Evolutionary conservation across 2,888 invertebrate species (phyloP).

Genomic region (Drosophila sordidula): DNA sequence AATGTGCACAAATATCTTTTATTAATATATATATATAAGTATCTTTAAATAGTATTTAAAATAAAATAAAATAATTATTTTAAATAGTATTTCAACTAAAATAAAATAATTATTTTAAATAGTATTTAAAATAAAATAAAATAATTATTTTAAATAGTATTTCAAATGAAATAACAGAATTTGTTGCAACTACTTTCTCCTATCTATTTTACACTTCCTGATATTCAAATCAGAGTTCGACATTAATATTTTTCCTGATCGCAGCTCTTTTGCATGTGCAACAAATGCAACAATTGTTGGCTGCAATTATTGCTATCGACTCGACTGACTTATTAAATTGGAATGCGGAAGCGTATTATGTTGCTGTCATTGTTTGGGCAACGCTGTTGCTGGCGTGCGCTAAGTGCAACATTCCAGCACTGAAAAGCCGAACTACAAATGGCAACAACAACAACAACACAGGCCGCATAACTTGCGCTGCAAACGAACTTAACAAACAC

Average conservation of each 20-base stretch:
- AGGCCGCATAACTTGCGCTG: slow-evolving; percentile 21
- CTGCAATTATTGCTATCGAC: slow-evolving; percentile 33
- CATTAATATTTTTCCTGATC: neutral
- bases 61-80: no score
- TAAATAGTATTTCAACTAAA: no score
- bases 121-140: no score
- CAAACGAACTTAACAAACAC: slow-evolving; percentile 47
- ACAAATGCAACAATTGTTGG: slow-evolving; percentile 5
- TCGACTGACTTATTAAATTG: slow-evolving; percentile 59
- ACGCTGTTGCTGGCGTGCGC: slow-evolving; percentile 51
- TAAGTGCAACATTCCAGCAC: slow-evolving; percentile 63
- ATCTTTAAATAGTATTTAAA: no score
- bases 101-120: no score
- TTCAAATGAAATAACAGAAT: no score
- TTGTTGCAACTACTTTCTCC: neutral
- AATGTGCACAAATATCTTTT: no score
- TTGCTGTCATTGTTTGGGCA: slow-evolving; percentile 40
- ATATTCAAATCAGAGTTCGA: slow-evolving; percentile 6
- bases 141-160: no score
- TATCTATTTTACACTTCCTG: neutral
- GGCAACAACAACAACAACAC: slow-evolving; percentile 32
- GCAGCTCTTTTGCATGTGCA: slow-evolving; percentile 17
- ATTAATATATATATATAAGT: no score
- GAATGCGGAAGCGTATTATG: slow-evolving; percentile 57
- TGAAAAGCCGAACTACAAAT: slow-evolving; percentile 48